These are phyloP conservation scores for Triplophysa bombifrons DNA, from an alignment of 2,797 vertebrate species.

Conservation along the genomic window DNA sequence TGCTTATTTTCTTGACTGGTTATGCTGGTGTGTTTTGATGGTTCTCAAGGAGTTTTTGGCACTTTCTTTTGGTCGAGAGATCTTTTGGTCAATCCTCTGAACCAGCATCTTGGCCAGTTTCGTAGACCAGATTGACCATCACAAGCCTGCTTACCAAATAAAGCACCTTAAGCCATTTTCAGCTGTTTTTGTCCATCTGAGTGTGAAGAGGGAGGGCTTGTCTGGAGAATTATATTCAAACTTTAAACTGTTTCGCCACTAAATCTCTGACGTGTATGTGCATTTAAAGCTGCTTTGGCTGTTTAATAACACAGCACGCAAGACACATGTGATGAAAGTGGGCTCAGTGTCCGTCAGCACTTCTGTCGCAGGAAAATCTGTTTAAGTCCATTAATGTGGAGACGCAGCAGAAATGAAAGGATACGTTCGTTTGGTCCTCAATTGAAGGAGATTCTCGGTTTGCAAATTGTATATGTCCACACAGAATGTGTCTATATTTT, in stretches of 20 bases:
- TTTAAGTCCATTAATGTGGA: constrained; percentile 30
- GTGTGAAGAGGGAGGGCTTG: background rate
- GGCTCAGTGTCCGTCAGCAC: constrained; percentile 47
- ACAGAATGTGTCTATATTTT: background rate
- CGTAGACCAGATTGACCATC: background rate
- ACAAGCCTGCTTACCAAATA: constrained; percentile 12
- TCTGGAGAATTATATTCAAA: constrained; percentile 19
- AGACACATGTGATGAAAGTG: constrained; percentile 26
- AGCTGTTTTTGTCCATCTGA: background rate
- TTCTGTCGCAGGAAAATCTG: constrained; percentile 35
- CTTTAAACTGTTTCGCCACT: constrained; percentile 11
- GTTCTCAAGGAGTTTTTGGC: background rate
- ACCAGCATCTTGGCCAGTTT: background rate
- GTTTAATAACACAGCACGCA: constrained; percentile 33
- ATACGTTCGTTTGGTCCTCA: background rate
- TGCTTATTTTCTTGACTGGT: background rate
- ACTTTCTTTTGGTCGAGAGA: background rate
- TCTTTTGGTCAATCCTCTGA: background rate
- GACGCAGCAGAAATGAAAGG: constrained; percentile 23
- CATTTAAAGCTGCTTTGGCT: constrained; percentile 46
- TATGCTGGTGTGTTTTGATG: background rate
- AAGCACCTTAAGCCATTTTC: background rate
- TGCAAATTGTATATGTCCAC: background rate
- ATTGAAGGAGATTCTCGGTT: constrained; percentile 24
- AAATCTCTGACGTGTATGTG: constrained; percentile 30